A percentile compares a stretch with the other conserved stretches of the same genome.
These are phyloP conservation scores for Noctua janthe DNA, from an alignment of 2,888 invertebrate species.

Conservation along the genomic window DNA sequence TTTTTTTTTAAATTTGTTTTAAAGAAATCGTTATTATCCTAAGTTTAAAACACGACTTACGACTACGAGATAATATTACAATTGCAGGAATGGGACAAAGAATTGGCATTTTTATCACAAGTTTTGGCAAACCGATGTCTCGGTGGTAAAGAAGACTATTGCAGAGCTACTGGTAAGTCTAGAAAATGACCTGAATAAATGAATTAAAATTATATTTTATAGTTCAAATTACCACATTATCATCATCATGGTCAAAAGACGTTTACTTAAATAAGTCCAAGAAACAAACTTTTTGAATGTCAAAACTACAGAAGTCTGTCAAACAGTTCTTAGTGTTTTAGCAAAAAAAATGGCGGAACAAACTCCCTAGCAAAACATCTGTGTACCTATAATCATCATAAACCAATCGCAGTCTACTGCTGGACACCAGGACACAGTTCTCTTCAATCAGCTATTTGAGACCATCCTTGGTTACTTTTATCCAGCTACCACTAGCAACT, in stretches of 20 bases:
- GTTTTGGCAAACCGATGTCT: constrained; percentile 54
- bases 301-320: neutral
- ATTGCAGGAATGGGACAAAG: constrained; percentile 54
- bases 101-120: constrained; percentile 50
- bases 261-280: neutral
- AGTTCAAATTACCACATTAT: too few relatives aligned
- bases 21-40: neutral
- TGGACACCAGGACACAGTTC: neutral
- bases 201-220: too few relatives aligned
- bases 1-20: neutral
- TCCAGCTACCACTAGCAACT: too few relatives aligned
- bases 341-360: neutral
- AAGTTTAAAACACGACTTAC: neutral
- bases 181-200: too few relatives aligned
- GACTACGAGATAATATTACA: neutral
- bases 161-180: constrained; percentile 44
- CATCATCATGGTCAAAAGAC: neutral
- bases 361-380: neutral
- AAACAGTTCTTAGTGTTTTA: neutral
- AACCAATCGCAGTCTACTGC: neutral
- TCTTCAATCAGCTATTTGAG: neutral
- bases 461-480: neutral
- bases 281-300: neutral
- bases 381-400: neutral
- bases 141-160: constrained; percentile 13